Base-by-base conservation (phyloP, 2,797 vertebrate genomes). In the Ciconia nigra region DNA sequence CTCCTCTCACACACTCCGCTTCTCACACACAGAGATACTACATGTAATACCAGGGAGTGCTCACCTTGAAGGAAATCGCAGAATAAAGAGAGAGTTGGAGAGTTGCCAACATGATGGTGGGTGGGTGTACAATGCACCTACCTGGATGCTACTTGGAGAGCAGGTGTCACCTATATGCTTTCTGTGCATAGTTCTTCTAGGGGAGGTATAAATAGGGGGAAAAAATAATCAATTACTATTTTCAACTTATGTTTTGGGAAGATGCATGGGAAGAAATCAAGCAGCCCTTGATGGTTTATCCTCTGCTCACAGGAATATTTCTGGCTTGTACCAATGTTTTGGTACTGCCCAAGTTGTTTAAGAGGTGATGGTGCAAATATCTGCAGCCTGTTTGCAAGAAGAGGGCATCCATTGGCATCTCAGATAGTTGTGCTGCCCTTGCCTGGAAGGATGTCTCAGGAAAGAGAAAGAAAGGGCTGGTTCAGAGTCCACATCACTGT, bases 371-470 rank as follows among this genome's bases (percentile, higher is more conserved):
- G 44, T 24, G 42, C 10, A 52, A 82, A 19, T 35, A 83, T 3
- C 55, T 77, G 47, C 63, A 77, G n/a, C 14, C 35, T 55, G 31
- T 77, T 77, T 47, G 46, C n/a, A 78, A 44, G 42, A 85, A 35
- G 44, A 69, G 24, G 62, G n/a, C 28, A 51, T 47, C 17, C 39
- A n/a, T 0, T 1, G 0, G 4, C n/a, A 61, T 15, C 58, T 67
- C 26, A 29, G 29, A 41, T 3, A 42, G 17, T 6, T 72, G 61
- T 65, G 54, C 33, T 87, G 33, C 33, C 33, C 61, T 74, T 41
- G 13, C 17, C 78, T 67, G 17, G 16, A 44, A 65, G 25, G 63
- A 59, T 31, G 24, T 33, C 42, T 69, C 25, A 24, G 55, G 20
- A 42, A 66, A 69, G 16, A 39, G 24, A 63, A 87, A 39, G 24